Conservation (phyloP, 2,888 invertebrate species). For the Dermolepida albohirtum region DNA sequence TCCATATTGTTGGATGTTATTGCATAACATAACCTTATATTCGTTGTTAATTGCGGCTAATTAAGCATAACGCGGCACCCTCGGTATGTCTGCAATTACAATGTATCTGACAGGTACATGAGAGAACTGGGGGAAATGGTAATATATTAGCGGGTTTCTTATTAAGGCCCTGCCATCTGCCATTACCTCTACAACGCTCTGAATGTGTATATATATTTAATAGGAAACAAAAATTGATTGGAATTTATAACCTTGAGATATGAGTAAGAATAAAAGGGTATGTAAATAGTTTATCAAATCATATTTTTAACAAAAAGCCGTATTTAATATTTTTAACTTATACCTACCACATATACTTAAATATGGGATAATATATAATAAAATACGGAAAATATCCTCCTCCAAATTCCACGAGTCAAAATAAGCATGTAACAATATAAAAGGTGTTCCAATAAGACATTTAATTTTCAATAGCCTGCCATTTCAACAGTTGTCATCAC, state of each 20-base stretch:
- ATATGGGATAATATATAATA: too few species aligned
- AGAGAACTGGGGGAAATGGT: conserved; percentile 14
- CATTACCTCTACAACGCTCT: neutral
- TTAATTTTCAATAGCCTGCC: too few species aligned
- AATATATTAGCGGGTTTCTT: conserved; percentile 22
- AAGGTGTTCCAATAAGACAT: too few species aligned
- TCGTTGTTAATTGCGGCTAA: conserved; percentile 24
- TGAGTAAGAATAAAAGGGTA: too few species aligned
- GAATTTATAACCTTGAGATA: neutral
- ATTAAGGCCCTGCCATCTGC: conserved; percentile 3
- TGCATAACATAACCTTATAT: conserved; percentile 4
- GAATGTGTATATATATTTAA: conserved; percentile 6
- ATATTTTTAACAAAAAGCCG: too few species aligned
- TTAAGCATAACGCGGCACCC: conserved; percentile 20
- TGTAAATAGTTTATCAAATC: too few species aligned
- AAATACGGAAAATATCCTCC: too few species aligned
- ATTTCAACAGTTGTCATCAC: too few species aligned
- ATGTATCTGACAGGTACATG: conserved; percentile 35
- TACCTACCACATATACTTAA: too few species aligned
- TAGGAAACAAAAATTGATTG: neutral
- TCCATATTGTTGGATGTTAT: neutral
- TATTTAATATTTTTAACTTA: too few species aligned
- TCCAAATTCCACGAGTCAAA: too few species aligned
- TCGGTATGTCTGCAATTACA: conserved; percentile 33
- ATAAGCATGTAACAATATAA: too few species aligned